Percentiles rank a stretch among this genome's conserved stretches.
These are phyloP conservation scores for Drosophila nigricruria DNA, from an alignment of 2,888 invertebrate species.

Conservation along the genomic window DNA sequence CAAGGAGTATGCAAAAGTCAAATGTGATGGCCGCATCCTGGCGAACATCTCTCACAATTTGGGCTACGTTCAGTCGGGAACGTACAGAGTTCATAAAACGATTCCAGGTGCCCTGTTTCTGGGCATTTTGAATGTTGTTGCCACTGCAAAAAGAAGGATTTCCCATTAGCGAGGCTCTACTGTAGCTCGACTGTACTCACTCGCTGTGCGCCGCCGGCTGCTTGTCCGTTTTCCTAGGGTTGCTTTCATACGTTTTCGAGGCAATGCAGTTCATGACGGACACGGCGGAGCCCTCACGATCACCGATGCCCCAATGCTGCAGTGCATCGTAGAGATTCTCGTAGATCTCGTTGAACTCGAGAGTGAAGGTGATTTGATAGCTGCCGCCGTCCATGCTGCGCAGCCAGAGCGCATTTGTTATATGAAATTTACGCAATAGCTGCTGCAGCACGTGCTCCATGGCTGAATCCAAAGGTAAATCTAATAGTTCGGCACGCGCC, in stretches of 20 bases:
- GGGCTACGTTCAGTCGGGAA: slow-evolving; percentile 89
- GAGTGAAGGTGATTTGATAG: slow-evolving; percentile 87
- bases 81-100: slow-evolving; percentile 89
- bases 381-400: slow-evolving; percentile 86
- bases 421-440: slow-evolving; percentile 86
- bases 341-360: slow-evolving; percentile 87
- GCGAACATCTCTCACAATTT: slow-evolving; percentile 89
- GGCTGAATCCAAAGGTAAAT: slow-evolving; percentile 70
- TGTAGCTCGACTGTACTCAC: slow-evolving; percentile 34
- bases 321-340: slow-evolving; percentile 88
- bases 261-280: slow-evolving; percentile 89
- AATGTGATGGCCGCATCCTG: slow-evolving; percentile 90
- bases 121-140: slow-evolving; percentile 64
- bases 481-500: slow-evolving; percentile 40
- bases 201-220: slow-evolving; percentile 33
- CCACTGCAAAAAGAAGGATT: not conserved
- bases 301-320: slow-evolving; percentile 88
- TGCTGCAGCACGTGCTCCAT: slow-evolving; percentile 86
- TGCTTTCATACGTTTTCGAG: slow-evolving; percentile 71
- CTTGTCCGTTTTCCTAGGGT: slow-evolving; percentile 46
- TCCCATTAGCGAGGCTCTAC: not conserved
- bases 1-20: slow-evolving; percentile 90
- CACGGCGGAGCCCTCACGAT: slow-evolving; percentile 87
- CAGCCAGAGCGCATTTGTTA: slow-evolving; percentile 87
- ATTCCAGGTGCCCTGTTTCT: slow-evolving; percentile 86